Evolutionary conservation across 2,113 vertebrate genomes (phyloP).

Genomic region (Ctenodactylus gundi): DNA sequence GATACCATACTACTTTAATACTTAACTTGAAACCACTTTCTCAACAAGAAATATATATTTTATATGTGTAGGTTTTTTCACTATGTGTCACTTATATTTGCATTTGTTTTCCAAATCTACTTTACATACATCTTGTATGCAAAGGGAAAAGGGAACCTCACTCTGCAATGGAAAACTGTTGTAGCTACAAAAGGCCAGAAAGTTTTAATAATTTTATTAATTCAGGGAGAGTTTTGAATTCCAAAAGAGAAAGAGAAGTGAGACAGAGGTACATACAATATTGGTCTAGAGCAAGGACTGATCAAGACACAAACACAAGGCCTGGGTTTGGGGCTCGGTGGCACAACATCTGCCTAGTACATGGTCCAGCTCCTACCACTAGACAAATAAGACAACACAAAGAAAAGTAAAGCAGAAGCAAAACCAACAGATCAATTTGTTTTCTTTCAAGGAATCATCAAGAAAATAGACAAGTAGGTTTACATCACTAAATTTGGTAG

Average conservation of each 20-base stretch:
- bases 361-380: no score
- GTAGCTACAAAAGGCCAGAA: not conserved
- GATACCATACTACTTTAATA: not conserved
- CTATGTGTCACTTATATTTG: not conserved
- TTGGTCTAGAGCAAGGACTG: not conserved
- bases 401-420: not conserved
- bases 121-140: not conserved
- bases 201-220: not conserved
- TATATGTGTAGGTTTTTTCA: not conserved
- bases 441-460: not conserved
- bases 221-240: not conserved
- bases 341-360: not conserved
- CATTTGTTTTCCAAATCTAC: not conserved
- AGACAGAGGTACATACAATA: not conserved
- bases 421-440: not conserved
- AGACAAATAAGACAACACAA: not conserved
- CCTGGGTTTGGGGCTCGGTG: not conserved
- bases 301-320: not conserved
- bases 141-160: not conserved
- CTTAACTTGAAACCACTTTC: not conserved
- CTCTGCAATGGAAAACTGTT: not conserved
- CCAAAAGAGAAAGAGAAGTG: not conserved
- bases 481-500: not conserved
- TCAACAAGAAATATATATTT: not conserved
- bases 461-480: not conserved